Evolutionary conservation across 2,113 vertebrate species (phyloP).

Genomic region (Sus scrofa): DNA sequence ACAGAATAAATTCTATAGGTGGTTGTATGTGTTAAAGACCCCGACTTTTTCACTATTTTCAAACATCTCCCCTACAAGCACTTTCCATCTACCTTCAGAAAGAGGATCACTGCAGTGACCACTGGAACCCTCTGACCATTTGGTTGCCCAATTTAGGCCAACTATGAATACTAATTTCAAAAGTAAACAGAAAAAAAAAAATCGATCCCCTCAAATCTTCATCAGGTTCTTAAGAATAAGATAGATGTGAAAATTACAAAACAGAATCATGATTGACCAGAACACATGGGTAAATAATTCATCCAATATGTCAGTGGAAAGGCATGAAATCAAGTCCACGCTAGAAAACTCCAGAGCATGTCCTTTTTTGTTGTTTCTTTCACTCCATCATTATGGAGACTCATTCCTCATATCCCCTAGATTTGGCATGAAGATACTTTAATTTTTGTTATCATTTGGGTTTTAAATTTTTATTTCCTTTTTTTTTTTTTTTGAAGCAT

Average conservation of each 20-base stretch:
- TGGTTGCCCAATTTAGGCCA: background rate
- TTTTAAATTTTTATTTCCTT: slow-evolving; percentile 13
- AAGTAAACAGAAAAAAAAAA: slow-evolving; percentile 69
- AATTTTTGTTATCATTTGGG: background rate
- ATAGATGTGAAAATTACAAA: slow-evolving; percentile 67
- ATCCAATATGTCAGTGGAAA: background rate
- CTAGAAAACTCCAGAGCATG: background rate
- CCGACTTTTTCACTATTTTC: background rate
- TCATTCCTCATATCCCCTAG: background rate
- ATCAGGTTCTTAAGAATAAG: slow-evolving; percentile 41
- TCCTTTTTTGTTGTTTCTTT: background rate
- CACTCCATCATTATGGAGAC: slow-evolving; percentile 31
- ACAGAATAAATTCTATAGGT: slow-evolving; percentile 69
- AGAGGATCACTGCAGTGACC: background rate
- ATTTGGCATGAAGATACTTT: background rate
- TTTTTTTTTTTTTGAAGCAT: background rate
- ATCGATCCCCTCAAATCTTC: slow-evolving; percentile 50
- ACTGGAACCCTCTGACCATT: background rate
- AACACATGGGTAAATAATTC: background rate
- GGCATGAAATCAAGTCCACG: background rate
- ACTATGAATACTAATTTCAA: background rate
- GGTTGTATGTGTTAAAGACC: background rate
- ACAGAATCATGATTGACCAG: slow-evolving; percentile 39
- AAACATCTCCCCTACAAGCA: background rate
- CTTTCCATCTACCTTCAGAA: background rate